Evolutionary conservation across 2,888 invertebrate genomes (phyloP).

Genomic region (Laothoe populi): DNA sequence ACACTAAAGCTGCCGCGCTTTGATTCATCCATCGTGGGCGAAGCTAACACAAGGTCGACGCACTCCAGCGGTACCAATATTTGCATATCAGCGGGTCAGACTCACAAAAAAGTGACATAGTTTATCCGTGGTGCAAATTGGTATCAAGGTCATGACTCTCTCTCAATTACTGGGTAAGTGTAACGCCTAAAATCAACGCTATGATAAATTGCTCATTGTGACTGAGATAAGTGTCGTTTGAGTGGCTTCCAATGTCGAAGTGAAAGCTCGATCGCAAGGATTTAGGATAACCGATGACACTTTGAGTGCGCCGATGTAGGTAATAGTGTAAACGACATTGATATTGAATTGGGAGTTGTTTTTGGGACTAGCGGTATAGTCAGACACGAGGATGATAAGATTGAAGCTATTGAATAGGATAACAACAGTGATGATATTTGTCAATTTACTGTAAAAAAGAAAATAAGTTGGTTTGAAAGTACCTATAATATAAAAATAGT

Average conservation of each 20-base stretch:
- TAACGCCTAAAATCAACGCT: slow-evolving; percentile 78
- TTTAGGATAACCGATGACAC: slow-evolving; percentile 62
- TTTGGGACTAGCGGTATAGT: slow-evolving; percentile 6
- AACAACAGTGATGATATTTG: not conserved
- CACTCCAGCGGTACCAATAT: slow-evolving; percentile 80
- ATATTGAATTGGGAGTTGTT: slow-evolving; percentile 20
- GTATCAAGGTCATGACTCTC: slow-evolving; percentile 82
- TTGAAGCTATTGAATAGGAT: not conserved
- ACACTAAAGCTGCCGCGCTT: slow-evolving; percentile 63
- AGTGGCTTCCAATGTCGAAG: slow-evolving; percentile 79
- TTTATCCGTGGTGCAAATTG: slow-evolving; percentile 70
- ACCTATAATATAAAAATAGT: not conserved
- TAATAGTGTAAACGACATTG: slow-evolving; percentile 24
- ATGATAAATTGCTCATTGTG: slow-evolving; percentile 83
- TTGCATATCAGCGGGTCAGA: slow-evolving; percentile 75
- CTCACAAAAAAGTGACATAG: slow-evolving; percentile 77
- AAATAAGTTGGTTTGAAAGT: not conserved
- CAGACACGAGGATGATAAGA: not conserved
- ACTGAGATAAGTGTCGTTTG: slow-evolving; percentile 77
- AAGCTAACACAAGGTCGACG: slow-evolving; percentile 72
- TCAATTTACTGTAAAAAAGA: not conserved
- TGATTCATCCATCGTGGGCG: slow-evolving; percentile 77
- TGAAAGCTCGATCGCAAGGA: slow-evolving; percentile 74
- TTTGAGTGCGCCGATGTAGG: slow-evolving; percentile 35
- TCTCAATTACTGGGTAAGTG: slow-evolving; percentile 81